These are phyloP conservation scores for Apis cerana DNA, from an alignment of 1,140 invertebrate species.

Conservation along the genomic window DNA sequence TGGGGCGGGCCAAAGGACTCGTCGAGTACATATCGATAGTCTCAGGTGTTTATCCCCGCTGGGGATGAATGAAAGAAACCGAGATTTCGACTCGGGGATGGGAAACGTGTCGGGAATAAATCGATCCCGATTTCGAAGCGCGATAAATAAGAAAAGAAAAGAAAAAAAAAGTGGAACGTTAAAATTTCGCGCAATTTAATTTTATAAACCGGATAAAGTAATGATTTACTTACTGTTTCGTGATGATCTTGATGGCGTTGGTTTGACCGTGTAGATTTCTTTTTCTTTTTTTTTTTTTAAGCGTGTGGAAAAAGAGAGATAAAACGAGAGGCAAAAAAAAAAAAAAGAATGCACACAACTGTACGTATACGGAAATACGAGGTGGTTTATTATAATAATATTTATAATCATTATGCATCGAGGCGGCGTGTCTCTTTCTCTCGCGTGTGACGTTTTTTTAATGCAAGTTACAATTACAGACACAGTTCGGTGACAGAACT, in stretches of 20 bases:
- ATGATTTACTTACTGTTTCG: neutral
- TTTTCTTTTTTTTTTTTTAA: neutral
- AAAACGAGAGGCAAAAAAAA: neutral
- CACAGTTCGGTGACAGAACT: constrained; percentile 33
- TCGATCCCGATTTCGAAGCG: neutral
- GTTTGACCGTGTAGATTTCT: too few species aligned
- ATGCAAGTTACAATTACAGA: constrained; percentile 46
- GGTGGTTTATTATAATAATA: constrained; percentile 81
- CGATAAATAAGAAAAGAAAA: neutral
- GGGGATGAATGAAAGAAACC: constrained; percentile 26
- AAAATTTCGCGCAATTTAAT: neutral
- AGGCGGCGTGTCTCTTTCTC: constrained; percentile 68
- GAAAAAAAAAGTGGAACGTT: neutral
- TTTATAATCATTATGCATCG: constrained; percentile 79
- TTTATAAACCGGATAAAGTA: too few species aligned
- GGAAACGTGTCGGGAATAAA: neutral
- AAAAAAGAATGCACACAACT: constrained; percentile 59
- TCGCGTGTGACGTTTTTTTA: constrained; percentile 44
- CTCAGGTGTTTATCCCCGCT: constrained; percentile 41
- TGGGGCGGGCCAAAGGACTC: constrained; percentile 41
- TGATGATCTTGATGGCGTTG: neutral
- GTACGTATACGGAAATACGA: constrained; percentile 79
- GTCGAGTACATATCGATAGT: constrained; percentile 24
- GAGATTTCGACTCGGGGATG: constrained; percentile 22
- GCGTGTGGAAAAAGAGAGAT: neutral